Evolutionary conservation across 2,797 vertebrate species (phyloP).

Genomic region (Thalassophryne amazonica): DNA sequence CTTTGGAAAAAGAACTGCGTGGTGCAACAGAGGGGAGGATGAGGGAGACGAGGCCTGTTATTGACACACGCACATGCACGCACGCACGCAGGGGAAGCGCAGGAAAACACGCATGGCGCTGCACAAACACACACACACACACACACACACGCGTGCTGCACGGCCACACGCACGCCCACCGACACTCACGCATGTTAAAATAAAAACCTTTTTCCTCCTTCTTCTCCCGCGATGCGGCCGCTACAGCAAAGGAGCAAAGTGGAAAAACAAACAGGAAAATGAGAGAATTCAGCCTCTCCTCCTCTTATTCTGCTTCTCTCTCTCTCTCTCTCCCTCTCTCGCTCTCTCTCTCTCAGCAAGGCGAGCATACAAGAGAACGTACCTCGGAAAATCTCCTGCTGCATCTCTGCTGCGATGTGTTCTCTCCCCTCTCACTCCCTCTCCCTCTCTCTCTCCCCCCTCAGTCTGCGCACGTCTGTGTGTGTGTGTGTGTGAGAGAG

Average conservation of each 20-base stretch:
- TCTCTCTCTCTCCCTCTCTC: constrained; percentile 51
- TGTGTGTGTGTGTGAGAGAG: constrained; percentile 59
- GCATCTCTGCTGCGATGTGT: constrained; percentile 87
- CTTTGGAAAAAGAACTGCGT: constrained; percentile 84
- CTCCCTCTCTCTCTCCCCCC: constrained; percentile 65
- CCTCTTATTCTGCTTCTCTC: constrained; percentile 64
- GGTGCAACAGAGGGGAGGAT: constrained; percentile 78
- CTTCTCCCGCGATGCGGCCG: constrained; percentile 67
- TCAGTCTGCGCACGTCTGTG: constrained; percentile 73
- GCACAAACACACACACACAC: constrained; percentile 15
- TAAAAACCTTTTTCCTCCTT: constrained; percentile 70
- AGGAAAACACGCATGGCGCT: constrained; percentile 7
- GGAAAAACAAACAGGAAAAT: constrained; percentile 73
- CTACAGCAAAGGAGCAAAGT: constrained; percentile 60
- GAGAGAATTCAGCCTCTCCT: constrained; percentile 71
- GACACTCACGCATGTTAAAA: constrained; percentile 63
- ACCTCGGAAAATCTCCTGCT: constrained; percentile 85
- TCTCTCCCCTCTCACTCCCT: constrained; percentile 79
- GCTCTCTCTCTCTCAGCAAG: constrained; percentile 76
- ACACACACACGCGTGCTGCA: constrained; percentile 49
- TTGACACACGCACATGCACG: constrained; percentile 54
- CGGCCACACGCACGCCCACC: constrained; percentile 41
- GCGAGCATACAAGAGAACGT: constrained; percentile 84
- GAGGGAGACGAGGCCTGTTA: constrained; percentile 80
- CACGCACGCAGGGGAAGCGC: constrained; percentile 33